A percentile compares a stretch with the other conserved stretches of the same genome.
phyloP scores from a whole-genome alignment of 2,113 vertebrate genomes.

The Ellobius talpinus region DNA sequence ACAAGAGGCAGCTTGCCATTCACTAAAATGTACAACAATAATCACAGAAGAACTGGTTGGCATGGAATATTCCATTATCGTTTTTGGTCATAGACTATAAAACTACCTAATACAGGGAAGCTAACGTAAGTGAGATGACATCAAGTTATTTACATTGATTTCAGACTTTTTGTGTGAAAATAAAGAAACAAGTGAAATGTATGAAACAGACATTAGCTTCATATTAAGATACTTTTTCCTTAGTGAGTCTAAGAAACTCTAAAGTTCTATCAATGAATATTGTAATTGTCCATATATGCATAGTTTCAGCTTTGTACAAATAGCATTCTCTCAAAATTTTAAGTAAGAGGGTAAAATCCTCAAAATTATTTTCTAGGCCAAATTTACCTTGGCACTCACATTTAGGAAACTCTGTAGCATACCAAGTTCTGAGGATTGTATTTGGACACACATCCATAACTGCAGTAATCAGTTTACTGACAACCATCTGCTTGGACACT shows the following conservation, averaged over 20 bases:
- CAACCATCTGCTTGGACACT: constrained; percentile 89
- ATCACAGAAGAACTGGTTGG: background rate
- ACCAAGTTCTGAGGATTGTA: constrained; percentile 89
- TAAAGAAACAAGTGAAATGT: background rate
- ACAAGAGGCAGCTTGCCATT: background rate
- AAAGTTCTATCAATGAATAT: background rate
- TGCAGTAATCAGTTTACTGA: constrained; percentile 88
- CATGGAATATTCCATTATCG: constrained; percentile 18
- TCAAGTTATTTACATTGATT: background rate
- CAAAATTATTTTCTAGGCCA: constrained; percentile 87
- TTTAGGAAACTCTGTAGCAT: constrained; percentile 87
- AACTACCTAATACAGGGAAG: constrained; percentile 19
- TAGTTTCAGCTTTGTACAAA: background rate
- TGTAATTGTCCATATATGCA: constrained; percentile 36
- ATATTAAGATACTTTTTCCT: background rate
- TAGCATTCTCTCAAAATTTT: constrained; percentile 74
- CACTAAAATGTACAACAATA: background rate
- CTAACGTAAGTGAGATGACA: background rate
- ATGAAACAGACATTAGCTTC: background rate
- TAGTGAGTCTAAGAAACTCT: constrained; percentile 29
- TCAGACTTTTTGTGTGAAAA: background rate
- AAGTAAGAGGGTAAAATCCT: constrained; percentile 83
- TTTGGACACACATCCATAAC: constrained; percentile 89
- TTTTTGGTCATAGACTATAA: background rate
- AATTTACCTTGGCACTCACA: constrained; percentile 88